A percentile compares a stretch with the other conserved stretches of the same genome.
phyloP scores from a whole-genome alignment of 64 coral and sea anemone species.

The Acropora yongei region DNA sequence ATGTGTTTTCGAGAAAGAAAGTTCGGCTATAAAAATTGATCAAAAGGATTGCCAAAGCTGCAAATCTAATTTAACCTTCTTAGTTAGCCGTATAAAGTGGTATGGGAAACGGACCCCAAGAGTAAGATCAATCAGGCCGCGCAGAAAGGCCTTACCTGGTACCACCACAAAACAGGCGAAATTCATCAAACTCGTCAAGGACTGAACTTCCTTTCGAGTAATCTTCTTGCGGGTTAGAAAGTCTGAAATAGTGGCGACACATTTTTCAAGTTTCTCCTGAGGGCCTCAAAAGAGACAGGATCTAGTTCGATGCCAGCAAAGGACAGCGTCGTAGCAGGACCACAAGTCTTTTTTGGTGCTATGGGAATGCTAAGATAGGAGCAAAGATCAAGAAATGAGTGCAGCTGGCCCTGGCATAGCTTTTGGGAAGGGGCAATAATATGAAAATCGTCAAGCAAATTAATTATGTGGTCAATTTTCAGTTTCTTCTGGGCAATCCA shows the following conservation, averaged over 20 bases:
- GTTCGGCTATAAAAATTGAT: background rate
- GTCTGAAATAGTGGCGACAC: too few relatives aligned
- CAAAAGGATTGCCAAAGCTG: conserved; percentile 1
- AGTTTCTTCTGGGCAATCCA: background rate
- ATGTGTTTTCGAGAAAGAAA: background rate
- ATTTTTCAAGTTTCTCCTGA: too few relatives aligned
- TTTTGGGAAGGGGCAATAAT: background rate
- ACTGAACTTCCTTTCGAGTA: too few relatives aligned
- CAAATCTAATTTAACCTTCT: background rate
- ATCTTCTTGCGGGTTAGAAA: too few relatives aligned
- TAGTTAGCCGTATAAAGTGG: background rate
- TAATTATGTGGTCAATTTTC: background rate
- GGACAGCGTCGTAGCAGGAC: too few relatives aligned
- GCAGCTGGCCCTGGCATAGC: background rate
- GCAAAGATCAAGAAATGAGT: too few relatives aligned
- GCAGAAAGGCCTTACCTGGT: background rate
- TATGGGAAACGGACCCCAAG: background rate
- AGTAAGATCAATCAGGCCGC: background rate
- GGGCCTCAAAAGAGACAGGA: too few relatives aligned
- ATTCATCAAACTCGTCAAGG: too few relatives aligned
- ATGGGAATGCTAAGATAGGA: too few relatives aligned
- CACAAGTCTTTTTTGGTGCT: too few relatives aligned
- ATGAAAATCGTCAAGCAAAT: conserved; percentile 16
- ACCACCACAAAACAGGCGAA: background rate
- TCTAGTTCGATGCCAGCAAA: too few relatives aligned